Base-by-base conservation (phyloP, 53 echinoderm and acorn worm genomes). In the Mesocentrotus franciscanus region DNA sequence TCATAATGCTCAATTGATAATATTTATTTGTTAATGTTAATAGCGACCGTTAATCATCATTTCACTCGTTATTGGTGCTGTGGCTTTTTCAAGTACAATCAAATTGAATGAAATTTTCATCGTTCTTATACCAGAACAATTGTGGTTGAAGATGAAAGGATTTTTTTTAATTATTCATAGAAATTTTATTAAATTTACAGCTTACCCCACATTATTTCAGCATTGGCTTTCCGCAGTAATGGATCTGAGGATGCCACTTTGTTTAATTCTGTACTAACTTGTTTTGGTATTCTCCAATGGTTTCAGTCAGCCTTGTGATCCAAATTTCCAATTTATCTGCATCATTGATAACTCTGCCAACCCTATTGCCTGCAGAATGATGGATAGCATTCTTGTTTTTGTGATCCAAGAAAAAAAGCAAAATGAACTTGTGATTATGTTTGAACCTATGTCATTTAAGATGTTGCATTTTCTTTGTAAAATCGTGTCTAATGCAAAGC, bases 231-330 rank as follows among this genome's bases (percentile, higher is more conserved):
- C 17, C 6, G 64, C 20, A 64, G n/a, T n/a, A n/a, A n/a, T 7
- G 20, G 24, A 71, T 78, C 34, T 78, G 81, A 42, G 42, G 36
- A 81, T 81, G 81, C 42, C 42, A 81, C 39, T 11, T 1, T 81
- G 20, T 81, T 81, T 81, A 10, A 59, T 29, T 87, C 6, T 58
- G 57, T 33, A 58, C 87, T 87, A 87, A 87, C 87, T 13, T 87
- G 58, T 26, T 58, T 87, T 87, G 81, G 42, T 26, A 87, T 58
- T 58, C 58, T 26, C n/a, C 58, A 87, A 57, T 34, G 16, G n/a
- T 87, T 87, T 27, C 29, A 87, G 34, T 87, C n/a, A 59, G 55
- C n/a, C 11, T 57, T 87, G 87, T 87, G 87, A 87, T 87, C 58
- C 58, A 42, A 49, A 84, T 12, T 84, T 39, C 84, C 39, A 58